Evolutionary conservation across 2,113 vertebrate genomes (phyloP).

Genomic region (Phylloscopus trochilus): DNA sequence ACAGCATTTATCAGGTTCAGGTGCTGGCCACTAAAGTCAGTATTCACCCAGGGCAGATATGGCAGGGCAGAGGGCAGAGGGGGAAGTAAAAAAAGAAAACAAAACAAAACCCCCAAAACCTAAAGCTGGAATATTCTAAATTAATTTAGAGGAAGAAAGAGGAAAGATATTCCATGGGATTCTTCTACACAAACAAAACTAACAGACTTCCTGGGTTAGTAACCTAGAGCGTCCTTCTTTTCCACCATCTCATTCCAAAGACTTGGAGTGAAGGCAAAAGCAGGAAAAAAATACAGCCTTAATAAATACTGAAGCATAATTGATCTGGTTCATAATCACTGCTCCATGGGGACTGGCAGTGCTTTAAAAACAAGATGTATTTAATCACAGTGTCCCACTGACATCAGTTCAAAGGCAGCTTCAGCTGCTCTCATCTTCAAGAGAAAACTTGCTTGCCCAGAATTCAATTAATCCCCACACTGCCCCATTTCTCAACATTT

Average conservation of each 20-base stretch:
- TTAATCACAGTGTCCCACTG: constrained; percentile 36
- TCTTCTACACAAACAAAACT: background rate
- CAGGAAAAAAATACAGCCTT: background rate
- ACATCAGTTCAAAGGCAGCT: constrained; percentile 22
- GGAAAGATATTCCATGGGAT: background rate
- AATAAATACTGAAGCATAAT: background rate
- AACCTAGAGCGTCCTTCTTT: background rate
- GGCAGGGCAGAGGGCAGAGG: background rate
- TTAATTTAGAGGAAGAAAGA: background rate
- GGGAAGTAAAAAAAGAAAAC: background rate
- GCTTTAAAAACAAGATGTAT: constrained; percentile 16
- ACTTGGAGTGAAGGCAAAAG: background rate
- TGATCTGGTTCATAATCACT: background rate
- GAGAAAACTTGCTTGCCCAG: background rate
- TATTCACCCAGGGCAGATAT: background rate
- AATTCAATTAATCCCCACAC: background rate
- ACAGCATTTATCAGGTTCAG: background rate
- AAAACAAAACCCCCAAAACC: background rate
- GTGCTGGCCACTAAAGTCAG: background rate
- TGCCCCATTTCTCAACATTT: background rate
- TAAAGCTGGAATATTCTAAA: background rate
- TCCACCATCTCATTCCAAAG: background rate
- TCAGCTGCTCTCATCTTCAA: constrained; percentile 7
- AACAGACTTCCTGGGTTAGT: background rate
- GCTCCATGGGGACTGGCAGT: background rate